Evolutionary conservation across 1,140 invertebrate species (phyloP).

Genomic region (Drosophila triauraria): DNA sequence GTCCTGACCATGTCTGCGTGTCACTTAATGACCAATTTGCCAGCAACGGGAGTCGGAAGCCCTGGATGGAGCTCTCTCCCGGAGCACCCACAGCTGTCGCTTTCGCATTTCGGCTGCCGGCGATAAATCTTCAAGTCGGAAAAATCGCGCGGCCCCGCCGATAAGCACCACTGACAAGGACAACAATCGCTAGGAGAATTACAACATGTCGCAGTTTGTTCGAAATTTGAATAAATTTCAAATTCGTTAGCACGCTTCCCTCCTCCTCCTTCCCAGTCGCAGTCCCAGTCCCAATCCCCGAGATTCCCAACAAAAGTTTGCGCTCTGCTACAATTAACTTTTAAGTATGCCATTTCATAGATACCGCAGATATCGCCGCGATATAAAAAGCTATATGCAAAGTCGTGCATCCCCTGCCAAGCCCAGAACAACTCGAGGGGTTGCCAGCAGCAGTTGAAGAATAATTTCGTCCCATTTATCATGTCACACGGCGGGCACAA

Average conservation of each 20-base stretch:
- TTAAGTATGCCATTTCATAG: slow-evolving; percentile 81
- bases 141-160: slow-evolving; percentile 43
- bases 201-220: slow-evolving; percentile 78
- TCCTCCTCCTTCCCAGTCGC: neutral
- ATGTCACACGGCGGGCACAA: slow-evolving; percentile 58
- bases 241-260: slow-evolving; percentile 51
- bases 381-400: slow-evolving; percentile 52
- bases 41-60: slow-evolving; percentile 31
- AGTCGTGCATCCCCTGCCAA: slow-evolving; percentile 6
- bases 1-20: slow-evolving; percentile 30
- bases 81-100: slow-evolving; percentile 34
- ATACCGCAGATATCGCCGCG: slow-evolving; percentile 73
- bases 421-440: neutral
- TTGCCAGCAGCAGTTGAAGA: slow-evolving; percentile 64
- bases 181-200: slow-evolving; percentile 64
- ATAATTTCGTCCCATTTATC: slow-evolving; percentile 84
- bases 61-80: slow-evolving; percentile 37
- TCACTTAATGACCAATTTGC: slow-evolving; percentile 81
- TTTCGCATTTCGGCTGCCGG: slow-evolving; percentile 35
- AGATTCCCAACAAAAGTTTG: slow-evolving; percentile 46
- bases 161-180: slow-evolving; percentile 36
- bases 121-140: slow-evolving; percentile 33
- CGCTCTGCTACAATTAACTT: slow-evolving; percentile 82
- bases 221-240: slow-evolving; percentile 79
- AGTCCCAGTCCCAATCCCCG: neutral